Evolutionary conservation across 2,888 invertebrate species (phyloP), one percentile per base, ranked within the genome.

Genomic region (Trachelus troglodyta): DNA sequence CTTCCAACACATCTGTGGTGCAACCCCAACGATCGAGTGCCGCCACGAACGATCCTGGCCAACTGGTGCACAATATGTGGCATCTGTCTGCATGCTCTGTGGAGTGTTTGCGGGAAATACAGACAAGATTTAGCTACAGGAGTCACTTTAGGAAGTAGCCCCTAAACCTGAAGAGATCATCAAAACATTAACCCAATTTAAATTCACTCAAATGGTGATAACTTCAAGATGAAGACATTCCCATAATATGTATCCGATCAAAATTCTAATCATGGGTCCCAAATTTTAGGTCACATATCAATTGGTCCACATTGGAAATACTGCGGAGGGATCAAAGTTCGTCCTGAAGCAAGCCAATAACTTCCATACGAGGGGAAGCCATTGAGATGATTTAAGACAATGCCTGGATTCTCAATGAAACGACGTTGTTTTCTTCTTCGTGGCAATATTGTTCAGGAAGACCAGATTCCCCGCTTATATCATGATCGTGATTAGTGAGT

Each of bases 351-450:
- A 71, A 71, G 34, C 71, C 33, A 71, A 31, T 34, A 71, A 33
- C 71, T 71, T 34, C 1, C 31, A 12, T 71, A 74, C 12, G 6
- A 11, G 69, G 75, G 77, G 77, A 78, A 81, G 80, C 83, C 82
- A 81, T 83, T 81, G 83, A 77, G 82, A 88, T 87, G 86, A 88
- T 87, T 88, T 85, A 86, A 86, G 83, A 80, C 81, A 79, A 82
- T 74, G 79, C 75, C 79, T 81, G 77, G 77, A 81, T 82, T 79
- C 81, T 76, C 82, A 81, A 74, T 79, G 77, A 76, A 78, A 78
- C 76, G 76, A 79, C 81, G 81, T 81, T 85, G 85, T 86, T 87
- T 85, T 83, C 85, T 83, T 84, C 83, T 82, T 85, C 82, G 76
- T 74, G 76, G 81, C 81, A 85, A 87, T 84, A 85, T 79, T 79